phyloP scores from a whole-genome alignment of 2,797 vertebrate genomes.

The Gymnothorax reevesii region DNA sequence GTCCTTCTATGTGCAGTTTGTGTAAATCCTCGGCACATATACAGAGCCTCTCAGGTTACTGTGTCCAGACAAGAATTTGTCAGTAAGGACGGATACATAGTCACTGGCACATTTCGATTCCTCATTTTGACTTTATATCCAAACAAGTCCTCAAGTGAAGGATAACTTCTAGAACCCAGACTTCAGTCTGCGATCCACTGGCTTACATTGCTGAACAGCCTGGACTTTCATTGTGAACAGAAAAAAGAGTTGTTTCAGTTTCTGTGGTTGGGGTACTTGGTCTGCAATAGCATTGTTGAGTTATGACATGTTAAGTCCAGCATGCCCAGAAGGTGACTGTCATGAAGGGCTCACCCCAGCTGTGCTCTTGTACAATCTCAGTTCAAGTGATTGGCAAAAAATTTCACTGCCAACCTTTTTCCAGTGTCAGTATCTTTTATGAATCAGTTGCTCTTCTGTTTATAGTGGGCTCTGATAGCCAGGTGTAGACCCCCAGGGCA shows the following conservation, averaged over 20 bases:
- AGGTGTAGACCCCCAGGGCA: background rate
- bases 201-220: background rate
- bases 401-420: background rate
- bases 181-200: background rate
- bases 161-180: background rate
- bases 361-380: background rate
- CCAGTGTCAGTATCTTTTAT: background rate
- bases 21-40: background rate
- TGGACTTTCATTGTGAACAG: background rate
- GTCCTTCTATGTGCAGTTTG: background rate
- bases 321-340: background rate
- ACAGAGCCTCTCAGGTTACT: background rate
- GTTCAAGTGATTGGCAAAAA: background rate
- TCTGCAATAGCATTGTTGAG: background rate
- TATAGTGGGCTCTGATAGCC: background rate
- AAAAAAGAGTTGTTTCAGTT: background rate
- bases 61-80: background rate
- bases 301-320: background rate
- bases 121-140: background rate
- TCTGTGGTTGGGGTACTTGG: background rate
- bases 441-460: background rate
- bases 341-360: background rate
- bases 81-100: background rate
- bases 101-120: background rate
- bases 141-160: background rate